phyloP scores from a whole-genome alignment of 2,888 invertebrate species.

The Tiphia femorata region DNA sequence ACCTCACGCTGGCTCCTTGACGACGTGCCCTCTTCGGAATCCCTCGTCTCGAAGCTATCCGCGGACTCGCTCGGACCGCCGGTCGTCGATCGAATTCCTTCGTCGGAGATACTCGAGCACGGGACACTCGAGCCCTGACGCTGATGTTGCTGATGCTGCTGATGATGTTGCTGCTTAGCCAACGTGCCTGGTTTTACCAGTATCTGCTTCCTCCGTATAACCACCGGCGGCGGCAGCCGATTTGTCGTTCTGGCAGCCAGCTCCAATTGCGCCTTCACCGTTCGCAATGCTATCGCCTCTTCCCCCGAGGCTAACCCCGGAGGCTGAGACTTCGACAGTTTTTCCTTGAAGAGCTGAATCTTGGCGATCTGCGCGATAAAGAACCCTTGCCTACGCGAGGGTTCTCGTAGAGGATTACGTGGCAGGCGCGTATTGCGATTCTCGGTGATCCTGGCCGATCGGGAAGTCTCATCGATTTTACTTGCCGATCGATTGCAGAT shows the following conservation, averaged over 20 bases:
- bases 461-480: too few relatives aligned
- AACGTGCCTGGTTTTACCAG: slow-evolving; percentile 22
- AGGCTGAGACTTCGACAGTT: slow-evolving; percentile 55
- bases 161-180: slow-evolving; percentile 27
- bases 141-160: too few relatives aligned
- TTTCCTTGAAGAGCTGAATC: slow-evolving; percentile 61
- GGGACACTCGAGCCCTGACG: slow-evolving; percentile 49
- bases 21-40: slow-evolving; percentile 16
- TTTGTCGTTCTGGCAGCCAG: slow-evolving; percentile 31
- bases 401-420: too few relatives aligned
- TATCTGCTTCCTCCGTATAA: slow-evolving; percentile 61
- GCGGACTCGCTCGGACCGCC: not conserved
- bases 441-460: too few relatives aligned
- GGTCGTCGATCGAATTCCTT: slow-evolving; percentile 29
- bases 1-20: not conserved
- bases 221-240: slow-evolving; percentile 61
- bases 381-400: too few relatives aligned
- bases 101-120: slow-evolving; percentile 44
- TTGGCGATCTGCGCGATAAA: too few relatives aligned
- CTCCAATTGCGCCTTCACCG: slow-evolving; percentile 42
- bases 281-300: slow-evolving; percentile 52
- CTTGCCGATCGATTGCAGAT: not conserved
- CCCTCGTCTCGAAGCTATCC: not conserved
- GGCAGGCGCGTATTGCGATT: too few relatives aligned
- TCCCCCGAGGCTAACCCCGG: slow-evolving; percentile 48